A percentile compares a stretch with the other conserved stretches of the same genome.
These are phyloP conservation scores for Epicampocera succincta DNA, from an alignment of 2,888 invertebrate genomes.

Conservation along the genomic window DNA sequence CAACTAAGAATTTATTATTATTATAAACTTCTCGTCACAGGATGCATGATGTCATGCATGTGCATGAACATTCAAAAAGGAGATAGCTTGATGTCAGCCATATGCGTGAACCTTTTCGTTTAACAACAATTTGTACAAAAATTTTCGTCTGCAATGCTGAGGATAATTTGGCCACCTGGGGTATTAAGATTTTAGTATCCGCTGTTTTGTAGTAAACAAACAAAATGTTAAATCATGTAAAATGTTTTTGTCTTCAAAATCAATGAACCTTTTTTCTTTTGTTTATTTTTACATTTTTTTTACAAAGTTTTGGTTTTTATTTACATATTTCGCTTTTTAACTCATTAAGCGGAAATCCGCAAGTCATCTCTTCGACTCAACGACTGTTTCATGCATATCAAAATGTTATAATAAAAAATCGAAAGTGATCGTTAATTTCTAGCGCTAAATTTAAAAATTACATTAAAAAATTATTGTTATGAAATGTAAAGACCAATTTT, in stretches of 20 bases:
- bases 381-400: slow-evolving; percentile 46
- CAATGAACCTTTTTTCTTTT: neutral
- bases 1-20: no score
- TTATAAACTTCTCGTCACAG: no score
- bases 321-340: slow-evolving; percentile 57
- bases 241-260: slow-evolving; percentile 6
- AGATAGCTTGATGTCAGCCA: no score
- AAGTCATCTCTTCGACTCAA: slow-evolving; percentile 46
- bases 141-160: no score
- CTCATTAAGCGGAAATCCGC: slow-evolving; percentile 65
- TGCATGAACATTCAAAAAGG: no score
- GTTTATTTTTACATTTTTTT: slow-evolving; percentile 17
- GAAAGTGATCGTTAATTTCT: slow-evolving; percentile 55
- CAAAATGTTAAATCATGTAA: slow-evolving; percentile 18
- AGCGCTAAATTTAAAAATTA: slow-evolving; percentile 12
- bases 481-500: neutral
- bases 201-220: neutral
- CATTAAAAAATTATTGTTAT: slow-evolving; percentile 19
- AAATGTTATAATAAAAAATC: slow-evolving; percentile 48
- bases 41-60: no score
- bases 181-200: no score
- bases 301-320: slow-evolving; percentile 9
- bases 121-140: no score
- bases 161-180: no score
- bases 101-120: no score